Percentiles rank a stretch among this genome's conserved stretches.
These are phyloP conservation scores for Crossocerus cetratus DNA, from an alignment of 2,888 invertebrate genomes.

Conservation along the genomic window DNA sequence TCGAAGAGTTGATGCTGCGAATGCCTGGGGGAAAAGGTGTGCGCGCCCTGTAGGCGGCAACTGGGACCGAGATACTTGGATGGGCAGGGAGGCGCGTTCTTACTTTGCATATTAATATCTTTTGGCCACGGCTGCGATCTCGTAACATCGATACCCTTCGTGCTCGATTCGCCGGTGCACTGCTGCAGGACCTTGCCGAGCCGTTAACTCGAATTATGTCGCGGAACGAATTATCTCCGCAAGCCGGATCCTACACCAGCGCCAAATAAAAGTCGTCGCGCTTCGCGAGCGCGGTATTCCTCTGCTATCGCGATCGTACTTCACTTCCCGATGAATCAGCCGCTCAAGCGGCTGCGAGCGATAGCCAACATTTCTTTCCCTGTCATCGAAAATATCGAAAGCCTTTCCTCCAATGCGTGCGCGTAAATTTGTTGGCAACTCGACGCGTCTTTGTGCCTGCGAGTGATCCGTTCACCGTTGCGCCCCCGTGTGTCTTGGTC, in stretches of 20 bases:
- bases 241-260: too few relatives aligned
- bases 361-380: too few relatives aligned
- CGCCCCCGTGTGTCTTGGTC: conserved; percentile 15
- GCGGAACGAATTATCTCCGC: conserved; percentile 47
- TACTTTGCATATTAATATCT: conserved; percentile 61
- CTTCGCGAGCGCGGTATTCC: conserved; percentile 20
- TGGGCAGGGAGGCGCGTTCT: conserved; percentile 32
- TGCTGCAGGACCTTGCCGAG: conserved; percentile 31
- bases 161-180: conserved; percentile 26
- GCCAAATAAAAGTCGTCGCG: background rate
- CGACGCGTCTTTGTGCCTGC: conserved; percentile 7
- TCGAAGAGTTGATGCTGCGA: too few relatives aligned
- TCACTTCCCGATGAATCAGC: too few relatives aligned
- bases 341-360: too few relatives aligned
- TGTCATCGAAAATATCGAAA: conserved; percentile 1
- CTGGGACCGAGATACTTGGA: too few relatives aligned
- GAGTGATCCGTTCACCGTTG: conserved; percentile 20
- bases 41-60: too few relatives aligned
- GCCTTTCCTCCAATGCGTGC: background rate
- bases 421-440: conserved; percentile 4
- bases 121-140: conserved; percentile 36
- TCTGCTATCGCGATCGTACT: conserved; percentile 25
- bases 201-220: conserved; percentile 46
- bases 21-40: too few relatives aligned
- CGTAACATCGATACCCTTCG: conserved; percentile 23